Evolutionary conservation across 2,797 vertebrate genomes (phyloP).

Genomic region (Urosaurus nigricauda): DNA sequence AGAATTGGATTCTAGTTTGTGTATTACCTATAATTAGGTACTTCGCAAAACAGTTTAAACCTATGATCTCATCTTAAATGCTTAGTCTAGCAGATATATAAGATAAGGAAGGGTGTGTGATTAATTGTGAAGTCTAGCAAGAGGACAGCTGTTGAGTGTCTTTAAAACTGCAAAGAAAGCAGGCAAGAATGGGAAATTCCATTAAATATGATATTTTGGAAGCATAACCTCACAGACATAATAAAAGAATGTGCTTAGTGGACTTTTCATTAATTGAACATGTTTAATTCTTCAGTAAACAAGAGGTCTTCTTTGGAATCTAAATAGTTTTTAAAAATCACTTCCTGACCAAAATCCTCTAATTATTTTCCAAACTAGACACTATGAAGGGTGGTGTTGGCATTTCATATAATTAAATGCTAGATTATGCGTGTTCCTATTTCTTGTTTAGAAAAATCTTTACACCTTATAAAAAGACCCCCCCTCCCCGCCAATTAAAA

Average conservation of each 20-base stretch:
- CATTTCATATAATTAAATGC: slow-evolving; percentile 4
- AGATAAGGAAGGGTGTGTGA: too few relatives aligned
- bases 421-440: not conserved
- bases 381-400: not conserved
- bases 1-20: not conserved
- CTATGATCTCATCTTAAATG: too few relatives aligned
- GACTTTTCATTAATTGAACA: not conserved
- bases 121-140: not conserved
- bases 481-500: too few relatives aligned
- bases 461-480: not conserved
- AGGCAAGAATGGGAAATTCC: not conserved
- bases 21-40: not conserved
- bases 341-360: not conserved
- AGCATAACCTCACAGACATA: not conserved
- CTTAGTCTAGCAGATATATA: too few relatives aligned
- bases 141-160: not conserved
- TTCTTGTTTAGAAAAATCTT: not conserved
- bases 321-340: not conserved
- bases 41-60: not conserved
- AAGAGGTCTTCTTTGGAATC: not conserved
- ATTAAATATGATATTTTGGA: not conserved
- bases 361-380: not conserved
- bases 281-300: not conserved
- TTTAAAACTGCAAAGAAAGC: not conserved
- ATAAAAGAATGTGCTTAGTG: not conserved